Evolutionary conservation across 2,888 invertebrate genomes (phyloP).

Genomic region (Amphipyra berbera): DNA sequence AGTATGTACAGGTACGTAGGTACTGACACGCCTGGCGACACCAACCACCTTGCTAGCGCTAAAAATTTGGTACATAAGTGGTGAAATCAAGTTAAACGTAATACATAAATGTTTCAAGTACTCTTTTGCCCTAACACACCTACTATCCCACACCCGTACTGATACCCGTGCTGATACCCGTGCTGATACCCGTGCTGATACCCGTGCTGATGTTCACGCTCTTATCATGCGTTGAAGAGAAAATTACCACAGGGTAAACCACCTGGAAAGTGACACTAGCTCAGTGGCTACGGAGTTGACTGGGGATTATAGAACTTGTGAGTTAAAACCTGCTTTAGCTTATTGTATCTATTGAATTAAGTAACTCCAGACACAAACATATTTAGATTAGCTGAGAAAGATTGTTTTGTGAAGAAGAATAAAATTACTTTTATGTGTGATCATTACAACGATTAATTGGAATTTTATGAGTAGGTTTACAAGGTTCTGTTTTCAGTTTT

Average conservation of each 20-base stretch:
- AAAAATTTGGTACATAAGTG: not conserved
- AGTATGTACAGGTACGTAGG: conserved; percentile 31
- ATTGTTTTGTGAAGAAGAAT: too few species aligned
- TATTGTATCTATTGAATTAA: too few species aligned
- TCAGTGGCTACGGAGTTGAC: not conserved
- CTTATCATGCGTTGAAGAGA: not conserved
- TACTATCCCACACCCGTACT: not conserved
- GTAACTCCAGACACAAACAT: too few species aligned
- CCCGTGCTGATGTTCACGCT: too few species aligned
- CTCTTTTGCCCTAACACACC: not conserved
- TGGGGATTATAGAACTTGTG: too few species aligned
- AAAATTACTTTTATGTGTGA: too few species aligned
- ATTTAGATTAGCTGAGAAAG: too few species aligned
- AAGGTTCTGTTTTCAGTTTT: not conserved
- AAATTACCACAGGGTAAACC: not conserved
- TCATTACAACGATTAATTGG: not conserved
- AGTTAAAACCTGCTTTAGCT: too few species aligned
- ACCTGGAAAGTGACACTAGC: not conserved
- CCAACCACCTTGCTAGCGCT: conserved; percentile 7
- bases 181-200: too few species aligned
- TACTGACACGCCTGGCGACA: conserved; percentile 15
- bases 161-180: too few species aligned
- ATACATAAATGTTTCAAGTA: conserved; percentile 5
- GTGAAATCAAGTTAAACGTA: conserved; percentile 5
- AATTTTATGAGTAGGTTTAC: not conserved